Evolutionary conservation across 2,888 invertebrate species (phyloP), one percentile per base, ranked within the genome.

Genomic region (Apodemia mormo): DNA sequence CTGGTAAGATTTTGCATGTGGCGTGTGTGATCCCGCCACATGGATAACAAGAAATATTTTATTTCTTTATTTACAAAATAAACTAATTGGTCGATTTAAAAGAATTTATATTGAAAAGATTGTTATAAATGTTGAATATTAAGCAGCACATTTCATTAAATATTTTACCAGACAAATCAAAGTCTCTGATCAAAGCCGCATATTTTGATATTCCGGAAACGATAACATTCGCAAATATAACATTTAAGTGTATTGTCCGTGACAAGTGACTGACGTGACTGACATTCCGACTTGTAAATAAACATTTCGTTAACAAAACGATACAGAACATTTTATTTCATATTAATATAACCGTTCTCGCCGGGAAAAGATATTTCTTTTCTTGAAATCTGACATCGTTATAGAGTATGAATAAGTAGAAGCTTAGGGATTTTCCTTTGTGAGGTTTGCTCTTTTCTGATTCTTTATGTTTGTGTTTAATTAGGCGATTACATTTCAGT

Each of bases 181-280:
- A 73, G 71, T 70, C 68, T 67, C 49, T 69, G 70, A 71, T 74
- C 73, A 73, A 72, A 75, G 70, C 71, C 64, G 71, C 68, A 68
- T 73, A 72, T 71, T 71, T 68, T 72, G 67, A 74, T 71, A 73
- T 71, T 71, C 69, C 22, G 29, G 22, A 58, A 58, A 29, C 30
- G 29, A 30, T 3, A 30, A 58, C 10, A 29, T 58, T 58, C 67
- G 65, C 68, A 74, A 73, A 73, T 71, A 67, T 70, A 72, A 70
- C 69, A 70, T 71, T 70, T 71, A 67, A 70, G 68, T 69, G 72
- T 71, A 71, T 72, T 72, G 68, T 64, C 58, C 56, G 56, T 65
- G 73, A 71, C 75, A 72, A 69, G 67, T 70, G 71, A 61, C 14
- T 61, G 61, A 33, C 61, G 33, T 14, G 30, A 61, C 61, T 61